phyloP scores from a whole-genome alignment of 2,797 vertebrate species.

The Gambelia wislizenii region DNA sequence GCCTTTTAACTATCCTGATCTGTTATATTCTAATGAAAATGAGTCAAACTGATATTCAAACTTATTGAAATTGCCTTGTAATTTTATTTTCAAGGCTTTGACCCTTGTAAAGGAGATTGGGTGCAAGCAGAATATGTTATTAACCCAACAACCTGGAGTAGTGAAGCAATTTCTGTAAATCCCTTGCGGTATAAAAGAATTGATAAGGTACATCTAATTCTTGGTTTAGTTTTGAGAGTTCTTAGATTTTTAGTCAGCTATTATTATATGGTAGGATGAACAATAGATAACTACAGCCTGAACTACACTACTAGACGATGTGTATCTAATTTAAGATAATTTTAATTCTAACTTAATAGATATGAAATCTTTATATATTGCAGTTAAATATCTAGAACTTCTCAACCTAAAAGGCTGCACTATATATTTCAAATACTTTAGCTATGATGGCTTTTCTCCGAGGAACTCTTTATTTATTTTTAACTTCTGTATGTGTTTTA shows the following conservation, averaged over 20 bases:
- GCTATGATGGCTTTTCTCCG: neutral
- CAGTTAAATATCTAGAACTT: neutral
- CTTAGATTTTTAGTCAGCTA: neutral
- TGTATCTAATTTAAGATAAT: neutral
- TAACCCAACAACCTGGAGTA: constrained; percentile 84
- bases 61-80: neutral
- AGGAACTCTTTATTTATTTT: neutral
- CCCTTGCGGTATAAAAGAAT: constrained; percentile 91
- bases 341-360: neutral
- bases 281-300: neutral
- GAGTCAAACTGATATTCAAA: neutral
- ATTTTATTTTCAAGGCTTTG: constrained; percentile 81
- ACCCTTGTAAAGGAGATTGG: constrained; percentile 93
- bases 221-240: neutral
- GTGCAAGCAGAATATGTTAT: constrained; percentile 91
- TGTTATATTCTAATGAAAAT: neutral
- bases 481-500: too few relatives aligned
- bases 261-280: neutral
- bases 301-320: neutral
- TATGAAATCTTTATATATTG: neutral
- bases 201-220: constrained; percentile 82
- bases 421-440: neutral
- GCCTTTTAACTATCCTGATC: neutral
- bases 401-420: neutral
- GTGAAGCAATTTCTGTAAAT: constrained; percentile 85